Evolutionary conservation across 2,888 invertebrate genomes (phyloP), one percentile per base, ranked within the genome.

Genomic region (Tetheella fluctuosa): DNA sequence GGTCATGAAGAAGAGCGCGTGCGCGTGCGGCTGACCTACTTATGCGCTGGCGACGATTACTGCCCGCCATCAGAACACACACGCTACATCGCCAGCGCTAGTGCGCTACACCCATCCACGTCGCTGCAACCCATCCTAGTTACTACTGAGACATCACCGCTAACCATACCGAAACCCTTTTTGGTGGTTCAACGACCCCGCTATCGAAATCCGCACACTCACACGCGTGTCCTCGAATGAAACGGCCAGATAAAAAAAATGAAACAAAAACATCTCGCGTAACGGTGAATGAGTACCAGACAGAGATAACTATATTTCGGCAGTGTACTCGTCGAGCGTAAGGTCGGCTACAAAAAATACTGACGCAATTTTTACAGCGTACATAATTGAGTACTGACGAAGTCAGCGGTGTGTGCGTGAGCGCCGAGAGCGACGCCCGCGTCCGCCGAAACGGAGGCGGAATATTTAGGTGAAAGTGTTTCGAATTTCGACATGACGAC

Each of bases 381-480:
- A 88, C 90, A 91, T 91, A 92, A 91, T 91, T 90, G 90, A 90
- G 88, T 79, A 85, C 85, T 77, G 88, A 88, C 86, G 79, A 73
- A 75, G 81, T 67, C 81, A 73, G 79, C 86, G 88, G 87, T 89
- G 92, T 91, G 92, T 92, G 92, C 86, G 93, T 91, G 92, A 84
- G 88, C 83, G 89, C 86, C 85, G 91, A 91, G 92, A 91, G 90
- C 92, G 91, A 91, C 91, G 91, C 90, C 92, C 92, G 92, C 91
- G 91, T 91, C 89, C 85, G 90, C 90, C 91, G 90, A 92, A 92
- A 89, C 91, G 84, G 90, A 91, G 91, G 86, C 92, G 91, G 92
- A 91, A 93, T 93, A 93, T 93, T 93, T 93, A 93, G 93, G 93
- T 92, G 93, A 93, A 93, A 93, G 93, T 93, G 91, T 93, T 93